These are phyloP conservation scores for Cotesia glomerata DNA, from an alignment of 1,140 invertebrate species.

Conservation along the genomic window DNA sequence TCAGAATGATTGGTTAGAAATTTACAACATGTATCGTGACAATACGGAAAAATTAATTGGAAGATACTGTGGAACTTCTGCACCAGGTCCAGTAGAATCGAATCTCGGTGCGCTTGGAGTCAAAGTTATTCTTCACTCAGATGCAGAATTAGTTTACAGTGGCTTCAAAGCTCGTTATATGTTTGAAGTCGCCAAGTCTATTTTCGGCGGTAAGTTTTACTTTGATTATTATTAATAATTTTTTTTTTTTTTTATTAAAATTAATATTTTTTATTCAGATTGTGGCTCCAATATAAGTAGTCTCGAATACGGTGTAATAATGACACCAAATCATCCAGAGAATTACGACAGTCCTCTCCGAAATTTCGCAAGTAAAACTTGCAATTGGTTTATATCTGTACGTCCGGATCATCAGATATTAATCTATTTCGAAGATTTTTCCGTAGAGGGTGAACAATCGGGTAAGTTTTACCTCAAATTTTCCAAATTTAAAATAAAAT, in stretches of 20 bases:
- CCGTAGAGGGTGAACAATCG: conserved; percentile 85
- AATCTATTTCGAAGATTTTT: conserved; percentile 86
- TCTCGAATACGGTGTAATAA: conserved; percentile 81
- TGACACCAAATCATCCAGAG: conserved; percentile 85
- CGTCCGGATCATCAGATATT: conserved; percentile 81
- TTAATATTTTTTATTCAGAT: conserved; percentile 63
- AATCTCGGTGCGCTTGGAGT: conserved; percentile 82
- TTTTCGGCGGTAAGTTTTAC: conserved; percentile 73
- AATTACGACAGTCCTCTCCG: conserved; percentile 81
- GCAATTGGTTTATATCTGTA: conserved; percentile 92
- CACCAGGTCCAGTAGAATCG: conserved; percentile 89
- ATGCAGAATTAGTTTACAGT: conserved; percentile 81
- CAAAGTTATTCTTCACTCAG: conserved; percentile 84
- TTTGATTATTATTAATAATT: neutral
- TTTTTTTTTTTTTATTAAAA: conserved; percentile 10
- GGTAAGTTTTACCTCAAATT: conserved; percentile 64
- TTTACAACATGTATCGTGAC: conserved; percentile 85
- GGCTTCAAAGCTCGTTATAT: conserved; percentile 91
- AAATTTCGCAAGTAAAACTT: conserved; percentile 79
- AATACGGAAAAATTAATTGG: conserved; percentile 82
- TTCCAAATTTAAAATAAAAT: neutral
- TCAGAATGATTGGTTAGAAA: conserved; percentile 91
- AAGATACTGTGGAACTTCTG: conserved; percentile 82
- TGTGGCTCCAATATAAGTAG: conserved; percentile 90
- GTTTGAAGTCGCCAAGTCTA: conserved; percentile 85